Conservation (phyloP, 1,140 invertebrate species). For the Habropoda laboriosa region DNA sequence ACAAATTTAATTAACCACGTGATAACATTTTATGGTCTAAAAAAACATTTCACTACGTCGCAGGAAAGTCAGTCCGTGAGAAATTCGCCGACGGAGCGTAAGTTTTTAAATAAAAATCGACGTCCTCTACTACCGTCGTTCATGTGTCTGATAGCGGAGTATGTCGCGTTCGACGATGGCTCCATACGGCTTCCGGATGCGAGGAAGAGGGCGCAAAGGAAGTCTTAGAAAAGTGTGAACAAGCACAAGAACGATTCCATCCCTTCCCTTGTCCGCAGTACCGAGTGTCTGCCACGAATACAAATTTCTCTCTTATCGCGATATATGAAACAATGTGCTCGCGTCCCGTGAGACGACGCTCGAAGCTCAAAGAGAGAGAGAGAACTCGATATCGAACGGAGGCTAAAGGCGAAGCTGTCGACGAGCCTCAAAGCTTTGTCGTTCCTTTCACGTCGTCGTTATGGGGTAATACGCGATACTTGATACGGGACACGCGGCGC, state of each 20-base stretch:
- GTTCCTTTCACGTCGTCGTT: conserved; percentile 35
- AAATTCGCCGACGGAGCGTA: too few relatives aligned
- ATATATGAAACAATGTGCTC: conserved; percentile 52
- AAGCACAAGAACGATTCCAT: conserved; percentile 16
- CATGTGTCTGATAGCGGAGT: too few relatives aligned
- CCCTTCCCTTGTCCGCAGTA: neutral
- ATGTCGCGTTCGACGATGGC: neutral
- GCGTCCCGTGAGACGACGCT: conserved; percentile 36
- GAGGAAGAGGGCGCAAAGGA: conserved; percentile 3
- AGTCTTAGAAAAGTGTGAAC: conserved; percentile 10
- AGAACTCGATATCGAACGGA: conserved; percentile 42
- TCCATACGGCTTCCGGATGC: neutral
- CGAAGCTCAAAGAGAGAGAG: conserved; percentile 29
- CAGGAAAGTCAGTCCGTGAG: too few relatives aligned
- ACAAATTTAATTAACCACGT: too few relatives aligned
- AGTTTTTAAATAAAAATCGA: too few relatives aligned
- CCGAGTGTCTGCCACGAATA: conserved; percentile 42
- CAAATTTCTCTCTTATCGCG: conserved; percentile 48
- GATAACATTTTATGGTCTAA: too few relatives aligned
- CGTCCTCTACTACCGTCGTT: too few relatives aligned
- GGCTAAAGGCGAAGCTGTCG: conserved; percentile 25
- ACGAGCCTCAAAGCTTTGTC: conserved; percentile 36
- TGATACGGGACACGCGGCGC: conserved; percentile 31
- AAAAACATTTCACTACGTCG: too few relatives aligned
- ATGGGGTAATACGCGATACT: conserved; percentile 33